A percentile compares a stretch with the other conserved stretches of the same genome.
These are phyloP conservation scores for Heteromyza rotundicornis DNA, from an alignment of 2,888 invertebrate species.

Conservation along the genomic window DNA sequence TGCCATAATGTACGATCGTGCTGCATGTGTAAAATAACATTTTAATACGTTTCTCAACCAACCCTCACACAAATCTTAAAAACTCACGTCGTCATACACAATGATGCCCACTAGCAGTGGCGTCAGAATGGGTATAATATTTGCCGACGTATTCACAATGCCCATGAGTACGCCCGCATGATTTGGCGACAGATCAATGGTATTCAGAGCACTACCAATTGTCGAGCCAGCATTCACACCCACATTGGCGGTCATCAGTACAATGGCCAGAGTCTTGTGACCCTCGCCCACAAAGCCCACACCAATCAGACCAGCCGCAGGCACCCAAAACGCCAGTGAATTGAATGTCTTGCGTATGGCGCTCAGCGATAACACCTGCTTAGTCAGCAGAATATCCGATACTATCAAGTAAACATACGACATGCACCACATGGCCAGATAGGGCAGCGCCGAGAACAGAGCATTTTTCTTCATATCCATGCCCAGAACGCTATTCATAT, in stretches of 20 bases:
- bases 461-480: conserved; percentile 69
- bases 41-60: background rate
- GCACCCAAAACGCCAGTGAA: conserved; percentile 61
- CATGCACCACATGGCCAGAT: conserved; percentile 65
- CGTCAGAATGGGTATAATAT: conserved; percentile 69
- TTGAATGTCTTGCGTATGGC: conserved; percentile 50
- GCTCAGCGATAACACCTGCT: conserved; percentile 55
- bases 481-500: conserved; percentile 69
- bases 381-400: conserved; percentile 61
- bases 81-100: conserved; percentile 66
- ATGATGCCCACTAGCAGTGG: conserved; percentile 68
- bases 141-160: conserved; percentile 70
- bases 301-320: conserved; percentile 65
- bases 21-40: conserved; percentile 33
- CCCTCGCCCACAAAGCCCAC: conserved; percentile 63
- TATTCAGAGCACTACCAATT: conserved; percentile 70
- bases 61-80: background rate
- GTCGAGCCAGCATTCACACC: conserved; percentile 67
- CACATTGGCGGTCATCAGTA: conserved; percentile 67
- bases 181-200: conserved; percentile 74
- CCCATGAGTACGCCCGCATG: conserved; percentile 76
- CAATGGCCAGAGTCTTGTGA: conserved; percentile 56
- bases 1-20: conserved; percentile 64
- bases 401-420: conserved; percentile 63
- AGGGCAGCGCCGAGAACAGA: conserved; percentile 65